phyloP scores from a whole-genome alignment of 2,113 vertebrate species.

The Ailurus styani region DNA sequence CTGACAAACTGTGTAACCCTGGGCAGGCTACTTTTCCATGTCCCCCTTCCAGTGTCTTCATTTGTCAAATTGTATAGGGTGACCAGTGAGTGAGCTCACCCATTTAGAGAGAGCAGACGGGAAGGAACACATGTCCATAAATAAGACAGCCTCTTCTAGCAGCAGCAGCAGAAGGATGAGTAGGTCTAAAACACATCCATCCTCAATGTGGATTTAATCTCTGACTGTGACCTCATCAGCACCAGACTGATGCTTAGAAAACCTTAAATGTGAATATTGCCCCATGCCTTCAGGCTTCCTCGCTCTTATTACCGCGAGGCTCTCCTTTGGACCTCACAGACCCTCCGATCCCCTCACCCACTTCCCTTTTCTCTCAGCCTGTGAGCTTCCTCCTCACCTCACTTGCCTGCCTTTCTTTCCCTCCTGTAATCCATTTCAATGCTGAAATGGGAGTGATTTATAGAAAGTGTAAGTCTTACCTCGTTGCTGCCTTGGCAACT shows the following conservation, averaged over 20 bases:
- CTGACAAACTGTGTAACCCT: neutral
- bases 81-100: neutral
- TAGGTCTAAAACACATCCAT: neutral
- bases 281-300: neutral
- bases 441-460: slow-evolving; percentile 1
- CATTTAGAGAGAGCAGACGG: neutral
- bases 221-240: neutral
- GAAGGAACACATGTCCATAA: neutral
- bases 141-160: neutral
- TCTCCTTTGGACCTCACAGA: neutral
- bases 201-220: neutral
- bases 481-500: neutral
- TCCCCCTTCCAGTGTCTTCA: neutral
- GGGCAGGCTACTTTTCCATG: neutral
- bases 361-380: neutral
- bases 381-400: neutral
- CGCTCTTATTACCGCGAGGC: neutral
- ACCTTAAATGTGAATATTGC: neutral
- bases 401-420: neutral
- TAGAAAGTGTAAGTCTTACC: neutral
- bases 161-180: neutral
- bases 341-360: neutral
- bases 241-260: neutral
- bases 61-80: slow-evolving; percentile 6
- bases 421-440: neutral